phyloP scores from a whole-genome alignment of 1,140 invertebrate species.

The Rhopalosiphum padi region DNA sequence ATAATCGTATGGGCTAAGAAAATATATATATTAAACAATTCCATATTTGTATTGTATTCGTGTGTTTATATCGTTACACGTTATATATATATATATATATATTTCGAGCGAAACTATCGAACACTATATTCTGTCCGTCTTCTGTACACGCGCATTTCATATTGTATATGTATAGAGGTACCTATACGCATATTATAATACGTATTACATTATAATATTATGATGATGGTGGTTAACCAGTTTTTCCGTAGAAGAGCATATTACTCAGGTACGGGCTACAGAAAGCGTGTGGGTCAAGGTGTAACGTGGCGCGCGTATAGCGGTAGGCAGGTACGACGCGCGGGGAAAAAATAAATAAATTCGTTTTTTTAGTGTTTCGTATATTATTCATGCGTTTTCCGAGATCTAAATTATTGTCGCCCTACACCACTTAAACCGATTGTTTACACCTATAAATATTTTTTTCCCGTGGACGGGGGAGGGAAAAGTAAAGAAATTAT shows the following conservation, averaged over 20 bases:
- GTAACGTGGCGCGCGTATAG: too few relatives aligned
- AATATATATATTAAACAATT: background rate
- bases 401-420: slow-evolving; percentile 39
- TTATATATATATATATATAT: background rate
- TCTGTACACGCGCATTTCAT: background rate
- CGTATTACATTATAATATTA: background rate
- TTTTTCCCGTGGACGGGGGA: background rate
- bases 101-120: background rate
- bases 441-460: slow-evolving; percentile 55
- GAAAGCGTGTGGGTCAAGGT: slow-evolving; percentile 40
- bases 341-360: slow-evolving; percentile 27
- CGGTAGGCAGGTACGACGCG: background rate
- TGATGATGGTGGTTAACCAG: background rate
- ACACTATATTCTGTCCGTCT: background rate
- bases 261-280: background rate
- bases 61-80: background rate
- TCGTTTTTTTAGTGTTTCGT: slow-evolving; percentile 44
- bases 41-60: background rate
- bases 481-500: slow-evolving; percentile 13
- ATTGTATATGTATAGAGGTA: too few relatives aligned
- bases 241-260: background rate
- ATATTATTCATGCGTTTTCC: background rate
- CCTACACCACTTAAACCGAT: background rate
- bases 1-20: background rate
- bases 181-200: background rate